A percentile compares a stretch with the other conserved stretches of the same genome.
phyloP scores from a whole-genome alignment of 2,113 vertebrate genomes.

The Panurus biarmicus region DNA sequence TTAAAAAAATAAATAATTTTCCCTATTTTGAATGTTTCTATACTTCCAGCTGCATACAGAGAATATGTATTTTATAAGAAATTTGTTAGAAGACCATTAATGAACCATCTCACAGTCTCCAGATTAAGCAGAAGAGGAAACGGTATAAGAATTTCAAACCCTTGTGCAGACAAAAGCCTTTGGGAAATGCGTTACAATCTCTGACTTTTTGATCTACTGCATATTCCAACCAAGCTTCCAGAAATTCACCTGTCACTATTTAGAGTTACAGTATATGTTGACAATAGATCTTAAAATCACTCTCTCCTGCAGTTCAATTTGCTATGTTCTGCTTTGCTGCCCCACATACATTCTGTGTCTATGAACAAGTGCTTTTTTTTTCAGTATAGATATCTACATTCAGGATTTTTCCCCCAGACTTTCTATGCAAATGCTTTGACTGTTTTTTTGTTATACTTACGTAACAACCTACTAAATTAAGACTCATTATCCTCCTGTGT shows the following conservation, averaged over 20 bases:
- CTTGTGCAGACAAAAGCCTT: neutral
- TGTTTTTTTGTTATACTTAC: neutral
- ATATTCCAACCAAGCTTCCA: neutral
- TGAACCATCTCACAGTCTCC: neutral
- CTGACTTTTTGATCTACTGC: neutral
- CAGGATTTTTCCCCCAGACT: neutral
- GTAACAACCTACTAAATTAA: neutral
- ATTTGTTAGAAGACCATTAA: neutral
- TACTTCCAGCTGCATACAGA: neutral
- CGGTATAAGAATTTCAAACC: neutral
- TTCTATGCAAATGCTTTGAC: neutral
- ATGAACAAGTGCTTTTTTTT: neutral
- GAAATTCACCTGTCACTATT: neutral
- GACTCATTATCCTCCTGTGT: neutral
- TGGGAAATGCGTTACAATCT: neutral
- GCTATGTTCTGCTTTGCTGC: slow-evolving; percentile 1
- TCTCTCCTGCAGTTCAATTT: neutral
- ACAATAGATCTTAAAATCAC: neutral
- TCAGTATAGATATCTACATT: neutral
- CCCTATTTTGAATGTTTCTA: neutral
- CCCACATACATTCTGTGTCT: neutral
- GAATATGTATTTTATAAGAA: neutral
- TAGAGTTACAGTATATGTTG: neutral
- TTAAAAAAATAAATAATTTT: neutral
- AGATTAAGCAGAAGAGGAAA: neutral